Evolutionary conservation across 1,140 invertebrate genomes (phyloP).

Genomic region (Drosophila lowei): DNA sequence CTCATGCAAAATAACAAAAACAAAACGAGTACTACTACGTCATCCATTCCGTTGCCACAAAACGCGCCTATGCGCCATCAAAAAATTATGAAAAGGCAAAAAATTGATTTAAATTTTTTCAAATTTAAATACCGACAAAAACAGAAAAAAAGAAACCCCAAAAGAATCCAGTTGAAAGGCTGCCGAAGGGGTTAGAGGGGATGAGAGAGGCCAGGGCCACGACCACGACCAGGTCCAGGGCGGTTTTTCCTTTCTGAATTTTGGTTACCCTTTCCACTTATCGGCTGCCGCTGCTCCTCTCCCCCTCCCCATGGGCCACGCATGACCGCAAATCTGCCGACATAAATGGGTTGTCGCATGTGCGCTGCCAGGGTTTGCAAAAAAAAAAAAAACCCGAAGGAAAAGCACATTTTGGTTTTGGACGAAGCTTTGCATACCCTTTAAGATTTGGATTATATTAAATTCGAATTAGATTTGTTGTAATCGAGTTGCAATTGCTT

Average conservation of each 20-base stretch:
- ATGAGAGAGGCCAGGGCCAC: background rate
- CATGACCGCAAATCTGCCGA: slow-evolving; percentile 67
- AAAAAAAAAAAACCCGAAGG: slow-evolving; percentile 22
- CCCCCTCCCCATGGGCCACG: slow-evolving; percentile 31
- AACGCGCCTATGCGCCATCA: slow-evolving; percentile 27
- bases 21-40: too few relatives aligned
- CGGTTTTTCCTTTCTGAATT: slow-evolving; percentile 21
- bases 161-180: slow-evolving; percentile 61
- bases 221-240: background rate
- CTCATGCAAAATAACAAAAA: too few relatives aligned
- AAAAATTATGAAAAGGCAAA: slow-evolving; percentile 49
- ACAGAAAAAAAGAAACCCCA: slow-evolving; percentile 13
- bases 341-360: slow-evolving; percentile 54
- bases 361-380: too few relatives aligned
- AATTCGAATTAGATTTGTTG: too few relatives aligned
- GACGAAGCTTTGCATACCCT: too few relatives aligned
- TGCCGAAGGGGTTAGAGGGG: slow-evolving; percentile 37
- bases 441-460: too few relatives aligned
- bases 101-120: slow-evolving; percentile 67
- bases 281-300: background rate
- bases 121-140: slow-evolving; percentile 45
- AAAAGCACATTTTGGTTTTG: too few relatives aligned
- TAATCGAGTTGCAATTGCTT: too few relatives aligned
- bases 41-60: background rate
- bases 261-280: slow-evolving; percentile 35